Percentiles rank a stretch among this genome's conserved stretches.
Conservation (phyloP, 2,888 invertebrate species). For the Troilus luridus region DNA sequence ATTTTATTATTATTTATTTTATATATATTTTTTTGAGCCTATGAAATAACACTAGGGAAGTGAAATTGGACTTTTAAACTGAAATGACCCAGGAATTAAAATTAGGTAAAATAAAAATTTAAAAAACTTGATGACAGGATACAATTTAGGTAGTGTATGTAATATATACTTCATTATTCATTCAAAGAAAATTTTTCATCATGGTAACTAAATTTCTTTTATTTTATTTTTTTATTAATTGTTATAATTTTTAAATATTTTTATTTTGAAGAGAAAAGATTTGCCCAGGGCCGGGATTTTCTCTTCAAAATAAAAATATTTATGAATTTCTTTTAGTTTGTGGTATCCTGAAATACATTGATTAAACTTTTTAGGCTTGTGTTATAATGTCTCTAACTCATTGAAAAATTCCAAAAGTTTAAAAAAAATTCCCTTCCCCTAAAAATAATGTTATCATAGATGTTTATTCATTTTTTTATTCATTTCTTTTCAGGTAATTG, state of each 20-base stretch:
- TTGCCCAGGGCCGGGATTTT: no score
- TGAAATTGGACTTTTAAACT: no score
- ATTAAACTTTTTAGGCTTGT: not conserved
- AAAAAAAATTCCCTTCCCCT: not conserved
- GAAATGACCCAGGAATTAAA: not conserved
- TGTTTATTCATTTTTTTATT: constrained; percentile 67
- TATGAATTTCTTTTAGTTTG: no score
- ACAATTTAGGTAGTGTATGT: not conserved
- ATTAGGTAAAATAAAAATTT: not conserved
- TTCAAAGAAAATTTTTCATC: not conserved
- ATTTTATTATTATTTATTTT: no score
- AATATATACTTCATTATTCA: not conserved
- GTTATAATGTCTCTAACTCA: not conserved
- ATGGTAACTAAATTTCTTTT: not conserved
- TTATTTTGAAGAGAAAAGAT: no score
- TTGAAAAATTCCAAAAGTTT: not conserved
- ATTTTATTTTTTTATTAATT: no score
- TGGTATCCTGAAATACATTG: not conserved
- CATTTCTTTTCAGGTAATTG: constrained; percentile 75
- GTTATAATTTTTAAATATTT: no score
- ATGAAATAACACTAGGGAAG: no score
- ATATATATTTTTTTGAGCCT: no score
- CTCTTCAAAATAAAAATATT: no score
- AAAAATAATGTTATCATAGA: not conserved
- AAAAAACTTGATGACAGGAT: not conserved